phyloP scores from a whole-genome alignment of 2,113 vertebrate species.

The Sinocyclocheilus maitianheensis region DNA sequence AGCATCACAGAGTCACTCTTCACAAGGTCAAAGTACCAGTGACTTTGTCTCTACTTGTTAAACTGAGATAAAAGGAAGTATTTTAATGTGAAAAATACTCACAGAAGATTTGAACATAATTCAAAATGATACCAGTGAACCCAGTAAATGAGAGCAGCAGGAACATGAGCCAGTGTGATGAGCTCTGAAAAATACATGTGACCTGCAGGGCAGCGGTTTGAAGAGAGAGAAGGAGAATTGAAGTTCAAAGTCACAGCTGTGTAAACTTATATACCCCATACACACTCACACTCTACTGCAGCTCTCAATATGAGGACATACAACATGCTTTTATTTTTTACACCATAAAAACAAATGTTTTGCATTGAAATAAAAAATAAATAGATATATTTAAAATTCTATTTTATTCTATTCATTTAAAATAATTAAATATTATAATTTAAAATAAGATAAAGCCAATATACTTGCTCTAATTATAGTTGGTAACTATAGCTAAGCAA shows the following conservation, averaged over 20 bases:
- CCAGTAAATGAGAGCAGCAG: background rate
- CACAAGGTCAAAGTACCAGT: background rate
- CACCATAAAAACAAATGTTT: too few relatives aligned
- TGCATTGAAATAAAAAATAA: too few relatives aligned
- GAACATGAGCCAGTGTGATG: background rate
- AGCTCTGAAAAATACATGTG: slow-evolving; percentile 3
- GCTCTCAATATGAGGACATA: too few relatives aligned
- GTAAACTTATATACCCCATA: background rate
- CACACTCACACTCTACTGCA: too few relatives aligned
- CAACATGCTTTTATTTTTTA: too few relatives aligned
- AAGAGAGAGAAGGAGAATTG: background rate
- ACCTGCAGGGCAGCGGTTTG: background rate
- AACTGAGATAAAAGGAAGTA: background rate
- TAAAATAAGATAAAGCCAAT: too few relatives aligned
- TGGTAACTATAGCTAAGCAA: background rate
- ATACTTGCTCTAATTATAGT: too few relatives aligned
- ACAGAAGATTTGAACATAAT: background rate
- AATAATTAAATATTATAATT: too few relatives aligned
- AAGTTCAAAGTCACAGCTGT: slow-evolving; percentile 27
- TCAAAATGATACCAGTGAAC: background rate
- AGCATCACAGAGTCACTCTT: background rate
- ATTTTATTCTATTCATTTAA: too few relatives aligned
- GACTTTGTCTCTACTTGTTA: background rate
- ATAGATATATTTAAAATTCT: too few relatives aligned
- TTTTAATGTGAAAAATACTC: background rate